Evolutionary conservation across 2,888 invertebrate genomes (phyloP), one percentile per base, ranked within the genome.

Genomic region (Dolomedes plantarius): DNA sequence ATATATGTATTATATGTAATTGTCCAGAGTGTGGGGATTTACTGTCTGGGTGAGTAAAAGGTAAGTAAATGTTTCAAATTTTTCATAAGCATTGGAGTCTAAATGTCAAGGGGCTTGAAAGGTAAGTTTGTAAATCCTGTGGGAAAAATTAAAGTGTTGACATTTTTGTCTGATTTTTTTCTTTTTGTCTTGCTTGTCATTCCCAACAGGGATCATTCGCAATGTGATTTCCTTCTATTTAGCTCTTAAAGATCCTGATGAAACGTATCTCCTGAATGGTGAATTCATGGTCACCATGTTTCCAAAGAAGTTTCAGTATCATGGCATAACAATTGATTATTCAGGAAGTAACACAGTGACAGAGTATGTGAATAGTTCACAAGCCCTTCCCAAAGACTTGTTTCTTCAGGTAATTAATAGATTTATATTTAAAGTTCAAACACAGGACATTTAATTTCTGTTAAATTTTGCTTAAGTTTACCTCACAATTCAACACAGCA

Each of bases 251-350:
- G 94, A 95, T 90, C 93, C 94, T 9, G 93, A 94, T 88, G 94
- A 94, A 0, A 92, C 93, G 41, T 95, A 95, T 89, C 92, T 97
- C 79, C 92, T 97, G 16, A 97, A 97, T 90, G 96, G 96, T 0
- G 93, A 95, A 88, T 94, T 93, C 89, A 93, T 94, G 88, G 94
- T 96, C 23, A 94, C 93, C 41, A 94, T 94, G 89, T 94, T 94
- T 90, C 92, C 93, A 23, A 94, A 94, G 90, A 93, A 94, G 46
- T 93, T 96, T n/a, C 92, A 94, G 78, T 94, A 94, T 89, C 94
- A 94, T 11, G 92, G 91, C 29, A 90, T 90, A 0, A 89, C 90
- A 1, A 89, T 93, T 23, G 91, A 92, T 80, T 93, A 93, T 91
- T 95, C 94, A 88, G 97, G 97, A 0, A 94, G 95, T 9, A 94